Conservation (phyloP, 2,888 invertebrate species). For the Hypolimnas misippus region DNA sequence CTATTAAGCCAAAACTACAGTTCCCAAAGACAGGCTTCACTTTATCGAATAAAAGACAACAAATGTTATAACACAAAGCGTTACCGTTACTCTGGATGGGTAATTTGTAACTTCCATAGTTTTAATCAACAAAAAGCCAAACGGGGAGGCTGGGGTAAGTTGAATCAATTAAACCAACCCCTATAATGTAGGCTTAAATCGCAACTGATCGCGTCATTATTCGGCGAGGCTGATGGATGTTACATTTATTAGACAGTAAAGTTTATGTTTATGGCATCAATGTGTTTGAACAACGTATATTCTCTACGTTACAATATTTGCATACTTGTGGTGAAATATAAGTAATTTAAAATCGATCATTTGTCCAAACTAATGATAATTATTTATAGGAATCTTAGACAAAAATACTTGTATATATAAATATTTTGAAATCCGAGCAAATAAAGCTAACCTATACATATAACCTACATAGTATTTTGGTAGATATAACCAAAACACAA, state of each 20-base stretch:
- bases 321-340: too few relatives aligned
- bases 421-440: too few relatives aligned
- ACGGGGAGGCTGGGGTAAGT: slow-evolving; percentile 18
- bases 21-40: neutral
- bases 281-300: neutral
- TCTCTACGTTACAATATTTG: too few relatives aligned
- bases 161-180: slow-evolving; percentile 32
- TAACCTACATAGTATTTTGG: too few relatives aligned
- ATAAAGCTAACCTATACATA: too few relatives aligned
- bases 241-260: slow-evolving; percentile 29
- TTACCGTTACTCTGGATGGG: neutral
- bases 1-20: too few relatives aligned
- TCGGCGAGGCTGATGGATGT: slow-evolving; percentile 22
- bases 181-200: slow-evolving; percentile 31
- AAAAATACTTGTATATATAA: too few relatives aligned
- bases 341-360: too few relatives aligned
- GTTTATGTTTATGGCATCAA: slow-evolving; percentile 19
- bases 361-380: too few relatives aligned
- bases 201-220: slow-evolving; percentile 27
- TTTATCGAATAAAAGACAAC: neutral
- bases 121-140: slow-evolving; percentile 29
- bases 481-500: too few relatives aligned
- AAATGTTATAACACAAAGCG: neutral
- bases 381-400: too few relatives aligned
- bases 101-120: slow-evolving; percentile 7